Conservation (phyloP, 2,797 vertebrate species). For the Sebastes alutus region DNA sequence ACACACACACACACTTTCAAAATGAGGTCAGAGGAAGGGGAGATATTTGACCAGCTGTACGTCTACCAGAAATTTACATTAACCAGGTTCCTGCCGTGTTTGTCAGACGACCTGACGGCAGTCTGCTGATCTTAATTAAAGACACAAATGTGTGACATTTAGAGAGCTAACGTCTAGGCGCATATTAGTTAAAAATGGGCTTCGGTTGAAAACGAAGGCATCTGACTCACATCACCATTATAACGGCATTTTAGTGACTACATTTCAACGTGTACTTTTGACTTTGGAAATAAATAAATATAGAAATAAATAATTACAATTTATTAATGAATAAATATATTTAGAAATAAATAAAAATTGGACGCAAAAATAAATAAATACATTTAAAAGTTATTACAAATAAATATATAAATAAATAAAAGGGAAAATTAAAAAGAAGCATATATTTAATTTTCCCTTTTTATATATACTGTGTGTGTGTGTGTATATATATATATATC, state of each 20-base stretch:
- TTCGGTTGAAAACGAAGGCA: not conserved
- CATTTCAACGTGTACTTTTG: not conserved
- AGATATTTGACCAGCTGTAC: not conserved
- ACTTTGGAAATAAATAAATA: not conserved
- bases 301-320: not conserved
- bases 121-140: not conserved
- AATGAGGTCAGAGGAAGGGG: not conserved
- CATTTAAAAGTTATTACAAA: no score
- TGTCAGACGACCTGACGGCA: not conserved
- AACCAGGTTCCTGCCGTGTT: not conserved
- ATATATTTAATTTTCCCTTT: no score
- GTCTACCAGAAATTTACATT: not conserved
- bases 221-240: not conserved
- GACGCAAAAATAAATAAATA: not conserved
- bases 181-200: not conserved
- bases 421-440: no score
- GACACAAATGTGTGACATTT: not conserved
- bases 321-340: not conserved
- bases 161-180: fast-evolving
- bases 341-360: not conserved
- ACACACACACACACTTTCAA: not conserved
- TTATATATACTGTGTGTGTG: no score
- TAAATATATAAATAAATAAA: no score
- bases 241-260: not conserved
- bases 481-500: no score